Evolutionary conservation across 2,797 vertebrate genomes (phyloP).

Genomic region (Pitangus sulphuratus): DNA sequence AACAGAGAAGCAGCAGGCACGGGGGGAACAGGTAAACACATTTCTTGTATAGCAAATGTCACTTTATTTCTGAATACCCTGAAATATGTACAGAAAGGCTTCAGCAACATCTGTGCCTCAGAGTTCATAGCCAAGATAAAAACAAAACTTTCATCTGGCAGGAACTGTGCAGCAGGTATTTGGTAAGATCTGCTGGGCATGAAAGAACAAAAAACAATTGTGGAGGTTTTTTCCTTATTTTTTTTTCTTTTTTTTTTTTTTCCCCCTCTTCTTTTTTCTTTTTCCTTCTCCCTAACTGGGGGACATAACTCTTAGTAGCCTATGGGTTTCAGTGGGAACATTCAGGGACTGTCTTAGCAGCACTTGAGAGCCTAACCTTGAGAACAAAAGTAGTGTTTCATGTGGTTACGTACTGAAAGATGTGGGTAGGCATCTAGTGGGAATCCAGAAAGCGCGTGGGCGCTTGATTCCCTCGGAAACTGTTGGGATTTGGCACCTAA

Average conservation of each 20-base stretch:
- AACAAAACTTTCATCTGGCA: neutral
- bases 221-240: neutral
- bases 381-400: slow-evolving; percentile 39
- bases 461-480: slow-evolving; percentile 2
- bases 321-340: neutral
- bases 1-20: neutral
- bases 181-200: neutral
- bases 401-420: neutral
- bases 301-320: neutral
- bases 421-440: slow-evolving; percentile 38
- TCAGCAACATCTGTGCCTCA: neutral
- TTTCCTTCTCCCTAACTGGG: neutral
- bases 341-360: neutral
- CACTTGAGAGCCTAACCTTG: slow-evolving; percentile 15
- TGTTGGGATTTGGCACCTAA: slow-evolving; percentile 58
- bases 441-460: slow-evolving; percentile 49
- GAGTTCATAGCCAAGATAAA: neutral
- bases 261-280: neutral
- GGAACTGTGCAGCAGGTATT: neutral
- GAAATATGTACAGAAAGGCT: neutral
- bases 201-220: neutral
- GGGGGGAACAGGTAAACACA: neutral
- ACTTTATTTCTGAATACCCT: neutral
- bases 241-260: fast-evolving
- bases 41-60: neutral